Evolutionary conservation across 2,888 invertebrate species (phyloP).

Genomic region (Trichacis sp.): DNA sequence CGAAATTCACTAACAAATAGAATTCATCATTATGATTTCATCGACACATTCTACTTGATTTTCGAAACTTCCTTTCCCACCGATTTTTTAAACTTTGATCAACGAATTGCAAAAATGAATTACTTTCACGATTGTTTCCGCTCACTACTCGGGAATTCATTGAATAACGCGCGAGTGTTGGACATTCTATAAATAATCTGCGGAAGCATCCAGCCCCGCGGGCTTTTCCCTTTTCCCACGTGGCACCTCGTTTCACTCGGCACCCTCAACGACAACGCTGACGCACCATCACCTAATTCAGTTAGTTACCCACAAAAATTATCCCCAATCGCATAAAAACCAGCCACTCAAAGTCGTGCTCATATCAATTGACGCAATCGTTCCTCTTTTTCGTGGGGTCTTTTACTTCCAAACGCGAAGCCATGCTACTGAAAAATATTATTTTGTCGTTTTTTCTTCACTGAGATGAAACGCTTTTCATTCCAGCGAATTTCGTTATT

Average conservation of each 20-base stretch:
- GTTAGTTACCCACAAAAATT: conserved; percentile 59
- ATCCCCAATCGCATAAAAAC: conserved; percentile 61
- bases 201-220: conserved; percentile 49
- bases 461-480: not conserved
- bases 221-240: conserved; percentile 44
- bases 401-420: not conserved
- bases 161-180: conserved; percentile 23
- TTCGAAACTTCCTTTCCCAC: too few relatives aligned
- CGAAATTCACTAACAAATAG: too few relatives aligned
- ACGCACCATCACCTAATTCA: conserved; percentile 57
- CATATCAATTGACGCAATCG: too few relatives aligned
- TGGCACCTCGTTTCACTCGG: conserved; percentile 6
- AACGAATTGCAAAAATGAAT: conserved; percentile 21
- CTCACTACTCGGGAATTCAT: conserved; percentile 19
- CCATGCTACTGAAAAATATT: too few relatives aligned
- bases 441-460: too few relatives aligned
- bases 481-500: conserved; percentile 10
- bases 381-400: too few relatives aligned
- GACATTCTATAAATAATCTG: conserved; percentile 53
- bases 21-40: too few relatives aligned
- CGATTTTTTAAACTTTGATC: conserved; percentile 25
- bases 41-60: too few relatives aligned
- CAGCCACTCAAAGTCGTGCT: too few relatives aligned
- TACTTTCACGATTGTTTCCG: conserved; percentile 24
- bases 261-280: conserved; percentile 49